Evolutionary conservation across 2,888 invertebrate species (phyloP), one percentile per base, ranked within the genome.

Genomic region (Steinernema scapterisci): DNA sequence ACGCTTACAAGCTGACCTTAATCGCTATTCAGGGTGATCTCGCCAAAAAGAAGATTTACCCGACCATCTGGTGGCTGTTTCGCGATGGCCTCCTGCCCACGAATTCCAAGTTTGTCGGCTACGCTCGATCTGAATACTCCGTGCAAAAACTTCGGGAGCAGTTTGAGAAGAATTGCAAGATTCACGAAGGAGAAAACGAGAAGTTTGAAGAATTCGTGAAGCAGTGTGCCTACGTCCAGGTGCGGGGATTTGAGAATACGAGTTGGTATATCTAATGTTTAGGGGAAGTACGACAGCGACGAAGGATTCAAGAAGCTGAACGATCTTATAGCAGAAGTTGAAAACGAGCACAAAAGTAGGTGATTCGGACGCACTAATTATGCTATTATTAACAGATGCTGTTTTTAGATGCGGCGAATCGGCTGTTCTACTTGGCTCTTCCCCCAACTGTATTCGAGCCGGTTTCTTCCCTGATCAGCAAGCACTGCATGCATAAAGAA

Each of bases 31-130:
- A 93, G 91, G 99, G 99, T 76, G 99, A 99, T 89, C 90, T 99
- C 84, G 97, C 99, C 0, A 94, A 93, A 88, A 99, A 99, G 90
- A 99, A 99, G 90, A 99, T 99, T 85, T 99, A 97, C 88, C 97
- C 99, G 0, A 97, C 97, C 0, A 90, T 99, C 79, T 99, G 90
- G 91, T 95, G 94, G 92, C 90, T 99, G 45, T 97, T 92, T 88
- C 91, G 95, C 72, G 97, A 99, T 89, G 93, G 93, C 85, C 91
- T 97, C 63, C 89, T 99, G 75, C 99, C 99, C 0, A 91, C 91
- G 77, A 92, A 93, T 71, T 96, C 95, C 0, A 91, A 91, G 78
- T 94, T 99, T 89, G 76, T 94, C 88, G 99, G 99, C 72, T 99
- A 97, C 90, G 95, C 97, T 13, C 91, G 99, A 73, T 94, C 76